Conservation (phyloP, 2,113 vertebrate species). For the Hiodon alosoides region DNA sequence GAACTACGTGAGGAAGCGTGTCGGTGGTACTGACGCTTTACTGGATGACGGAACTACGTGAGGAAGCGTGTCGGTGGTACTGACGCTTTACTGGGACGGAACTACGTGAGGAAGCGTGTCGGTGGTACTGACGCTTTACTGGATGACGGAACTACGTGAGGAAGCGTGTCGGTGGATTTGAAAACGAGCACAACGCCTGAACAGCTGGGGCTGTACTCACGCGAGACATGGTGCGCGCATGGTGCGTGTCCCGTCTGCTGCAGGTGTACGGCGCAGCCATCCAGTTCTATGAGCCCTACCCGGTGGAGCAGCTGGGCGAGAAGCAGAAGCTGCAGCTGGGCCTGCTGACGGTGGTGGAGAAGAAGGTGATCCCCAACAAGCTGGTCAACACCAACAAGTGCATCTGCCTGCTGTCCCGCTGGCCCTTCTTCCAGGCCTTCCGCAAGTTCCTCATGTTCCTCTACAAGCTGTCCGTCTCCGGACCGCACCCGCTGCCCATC, state of each 20-base stretch:
- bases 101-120: no score
- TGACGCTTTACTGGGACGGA: no score
- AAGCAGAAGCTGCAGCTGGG: conserved; percentile 89
- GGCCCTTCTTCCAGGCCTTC: conserved; percentile 96
- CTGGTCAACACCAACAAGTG: conserved; percentile 92
- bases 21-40: no score
- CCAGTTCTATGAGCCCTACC: conserved; percentile 91
- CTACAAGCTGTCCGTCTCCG: conserved; percentile 92
- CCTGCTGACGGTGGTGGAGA: conserved; percentile 82
- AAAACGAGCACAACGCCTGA: no score
- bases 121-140: no score
- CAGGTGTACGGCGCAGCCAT: conserved; percentile 95
- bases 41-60: no score
- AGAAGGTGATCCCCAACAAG: conserved; percentile 77
- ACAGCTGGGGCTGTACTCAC: not conserved
- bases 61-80: no score
- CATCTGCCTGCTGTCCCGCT: conserved; percentile 95
- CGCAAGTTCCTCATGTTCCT: conserved; percentile 94
- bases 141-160: no score
- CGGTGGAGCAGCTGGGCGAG: conserved; percentile 77
- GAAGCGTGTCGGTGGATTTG: no score
- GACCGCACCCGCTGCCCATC: conserved; percentile 92
- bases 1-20: no score
- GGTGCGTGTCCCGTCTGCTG: not conserved
- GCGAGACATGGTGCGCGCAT: not conserved